Conservation (phyloP, 2,113 vertebrate genomes). For the Limanda limanda region DNA sequence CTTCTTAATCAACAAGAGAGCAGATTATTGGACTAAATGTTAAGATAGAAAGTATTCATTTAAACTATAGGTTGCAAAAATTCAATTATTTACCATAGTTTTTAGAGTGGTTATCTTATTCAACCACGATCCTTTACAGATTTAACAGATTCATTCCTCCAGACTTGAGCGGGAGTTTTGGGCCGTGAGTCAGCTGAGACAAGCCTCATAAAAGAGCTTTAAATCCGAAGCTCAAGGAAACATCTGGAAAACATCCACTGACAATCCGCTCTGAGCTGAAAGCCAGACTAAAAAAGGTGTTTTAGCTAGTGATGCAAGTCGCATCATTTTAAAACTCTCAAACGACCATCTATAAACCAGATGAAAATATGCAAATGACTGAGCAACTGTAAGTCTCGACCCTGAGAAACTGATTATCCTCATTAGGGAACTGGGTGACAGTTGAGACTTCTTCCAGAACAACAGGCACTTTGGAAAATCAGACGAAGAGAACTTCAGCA, state of each 20-base stretch:
- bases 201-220: background rate
- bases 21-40: background rate
- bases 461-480: background rate
- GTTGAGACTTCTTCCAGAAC: background rate
- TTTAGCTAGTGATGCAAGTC: background rate
- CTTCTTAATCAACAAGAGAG: background rate
- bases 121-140: background rate
- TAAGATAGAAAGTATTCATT: background rate
- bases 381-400: background rate
- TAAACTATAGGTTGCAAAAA: background rate
- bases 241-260: constrained; percentile 17
- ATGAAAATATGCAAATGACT: constrained; percentile 12
- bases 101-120: background rate
- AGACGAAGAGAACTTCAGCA: background rate
- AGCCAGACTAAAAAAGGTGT: background rate
- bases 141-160: background rate
- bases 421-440: background rate
- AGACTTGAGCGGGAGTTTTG: background rate
- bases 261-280: background rate
- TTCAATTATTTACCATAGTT: too few relatives aligned
- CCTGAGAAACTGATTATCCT: background rate
- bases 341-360: background rate
- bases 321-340: background rate
- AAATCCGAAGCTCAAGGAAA: constrained; percentile 1
- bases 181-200: background rate